A percentile compares a stretch with the other conserved stretches of the same genome.
These are phyloP conservation scores for Chauna torquata DNA, from an alignment of 2,113 vertebrate species.

Conservation along the genomic window DNA sequence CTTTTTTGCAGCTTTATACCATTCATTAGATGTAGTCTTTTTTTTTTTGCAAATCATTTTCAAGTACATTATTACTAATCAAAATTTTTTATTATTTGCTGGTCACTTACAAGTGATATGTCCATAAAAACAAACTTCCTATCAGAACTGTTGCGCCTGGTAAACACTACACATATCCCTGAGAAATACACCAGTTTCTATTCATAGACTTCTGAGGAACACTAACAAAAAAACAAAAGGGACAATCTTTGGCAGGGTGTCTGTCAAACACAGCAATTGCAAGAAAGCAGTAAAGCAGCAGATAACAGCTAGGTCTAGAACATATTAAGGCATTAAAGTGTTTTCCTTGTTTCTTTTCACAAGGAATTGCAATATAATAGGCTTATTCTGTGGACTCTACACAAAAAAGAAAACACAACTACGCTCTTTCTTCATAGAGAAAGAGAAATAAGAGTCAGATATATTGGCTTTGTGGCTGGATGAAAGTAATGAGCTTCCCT, in stretches of 20 bases:
- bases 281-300: background rate
- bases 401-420: background rate
- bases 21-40: background rate
- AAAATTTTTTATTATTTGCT: background rate
- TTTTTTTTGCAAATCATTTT: background rate
- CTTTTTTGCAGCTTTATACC: background rate
- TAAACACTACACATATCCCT: background rate
- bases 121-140: background rate
- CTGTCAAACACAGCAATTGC: background rate
- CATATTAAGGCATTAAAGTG: background rate
- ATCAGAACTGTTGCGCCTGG: background rate
- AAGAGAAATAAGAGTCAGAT: background rate
- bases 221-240: background rate
- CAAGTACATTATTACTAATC: background rate
- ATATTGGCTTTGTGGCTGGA: background rate
- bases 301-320: background rate
- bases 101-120: background rate
- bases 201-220: background rate
- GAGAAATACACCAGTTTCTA: background rate
- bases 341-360: background rate
- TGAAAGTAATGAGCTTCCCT: background rate
- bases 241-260: background rate
- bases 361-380: background rate
- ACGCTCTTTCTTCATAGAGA: background rate
- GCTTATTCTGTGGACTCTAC: background rate